Evolutionary conservation across 2,113 vertebrate species (phyloP).

Genomic region (Callospermophilus lateralis): DNA sequence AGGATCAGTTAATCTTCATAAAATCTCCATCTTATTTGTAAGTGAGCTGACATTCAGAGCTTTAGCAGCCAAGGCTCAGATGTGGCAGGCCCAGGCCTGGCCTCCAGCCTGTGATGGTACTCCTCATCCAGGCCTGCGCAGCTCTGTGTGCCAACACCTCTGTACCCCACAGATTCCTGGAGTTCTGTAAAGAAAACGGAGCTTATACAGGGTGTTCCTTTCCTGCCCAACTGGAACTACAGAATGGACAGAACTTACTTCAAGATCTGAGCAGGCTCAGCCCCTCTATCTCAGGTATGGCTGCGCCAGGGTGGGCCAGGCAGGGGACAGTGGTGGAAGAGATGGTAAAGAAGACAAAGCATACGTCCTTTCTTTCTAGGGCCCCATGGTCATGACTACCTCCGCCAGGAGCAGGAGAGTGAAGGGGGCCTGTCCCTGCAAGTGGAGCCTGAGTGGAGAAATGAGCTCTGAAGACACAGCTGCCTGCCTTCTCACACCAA

Average conservation of each 20-base stretch:
- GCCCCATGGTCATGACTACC: background rate
- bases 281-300: conserved; percentile 79
- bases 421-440: conserved; percentile 82
- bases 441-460: conserved; percentile 87
- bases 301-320: background rate
- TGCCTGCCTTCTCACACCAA: conserved; percentile 22
- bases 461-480: conserved; percentile 81
- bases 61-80: background rate
- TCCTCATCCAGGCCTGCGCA: background rate
- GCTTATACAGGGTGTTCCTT: conserved; percentile 89
- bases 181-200: conserved; percentile 88
- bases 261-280: conserved; percentile 76
- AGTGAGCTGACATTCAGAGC: background rate
- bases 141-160: background rate
- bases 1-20: background rate
- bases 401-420: conserved; percentile 56
- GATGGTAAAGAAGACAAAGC: background rate
- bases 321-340: rapidly evolving
- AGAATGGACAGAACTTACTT: conserved; percentile 72
- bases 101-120: background rate
- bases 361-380: conserved; percentile 43
- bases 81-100: background rate
- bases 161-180: conserved; percentile 89
- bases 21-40: too few species aligned
- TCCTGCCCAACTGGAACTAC: conserved; percentile 70